phyloP scores from a whole-genome alignment of 2,888 invertebrate species.

The Polydrusus pterygomalis region DNA sequence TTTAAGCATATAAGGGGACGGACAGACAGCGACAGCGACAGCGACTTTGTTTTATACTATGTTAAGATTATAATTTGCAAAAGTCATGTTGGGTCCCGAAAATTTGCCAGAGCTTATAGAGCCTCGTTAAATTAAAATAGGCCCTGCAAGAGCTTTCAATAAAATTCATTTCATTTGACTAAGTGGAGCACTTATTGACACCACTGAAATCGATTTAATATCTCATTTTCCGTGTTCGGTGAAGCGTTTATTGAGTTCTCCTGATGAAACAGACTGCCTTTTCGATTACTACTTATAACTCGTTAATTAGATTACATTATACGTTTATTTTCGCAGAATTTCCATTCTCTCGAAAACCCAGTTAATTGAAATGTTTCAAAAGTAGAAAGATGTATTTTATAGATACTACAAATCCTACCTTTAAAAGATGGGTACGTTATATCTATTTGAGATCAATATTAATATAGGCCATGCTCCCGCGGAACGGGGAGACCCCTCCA shows the following conservation, averaged over 20 bases:
- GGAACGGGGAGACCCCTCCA: too few relatives aligned
- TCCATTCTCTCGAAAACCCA: not conserved
- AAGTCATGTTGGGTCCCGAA: too few relatives aligned
- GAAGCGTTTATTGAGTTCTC: constrained; percentile 13
- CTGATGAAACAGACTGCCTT: constrained; percentile 19
- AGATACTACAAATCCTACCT: too few relatives aligned
- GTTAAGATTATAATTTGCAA: too few relatives aligned
- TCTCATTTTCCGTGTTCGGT: constrained; percentile 23
- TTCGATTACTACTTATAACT: constrained; percentile 4
- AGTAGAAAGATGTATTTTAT: not conserved
- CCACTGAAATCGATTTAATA: constrained; percentile 34
- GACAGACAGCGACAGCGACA: too few relatives aligned
- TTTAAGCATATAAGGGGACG: too few relatives aligned
- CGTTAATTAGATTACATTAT: constrained; percentile 25
- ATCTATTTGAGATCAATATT: too few relatives aligned
- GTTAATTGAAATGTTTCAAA: constrained; percentile 3
- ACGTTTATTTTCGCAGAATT: not conserved
- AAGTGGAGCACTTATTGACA: constrained; percentile 16
- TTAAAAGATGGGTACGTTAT: too few relatives aligned
- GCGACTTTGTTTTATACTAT: too few relatives aligned
- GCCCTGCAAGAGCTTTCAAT: constrained; percentile 7
- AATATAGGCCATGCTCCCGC: too few relatives aligned
- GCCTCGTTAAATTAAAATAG: not conserved
- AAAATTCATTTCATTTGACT: constrained; percentile 37
- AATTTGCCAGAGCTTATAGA: too few relatives aligned